Conservation (phyloP, 2,888 invertebrate genomes). For the Coelopa pilipes region DNA sequence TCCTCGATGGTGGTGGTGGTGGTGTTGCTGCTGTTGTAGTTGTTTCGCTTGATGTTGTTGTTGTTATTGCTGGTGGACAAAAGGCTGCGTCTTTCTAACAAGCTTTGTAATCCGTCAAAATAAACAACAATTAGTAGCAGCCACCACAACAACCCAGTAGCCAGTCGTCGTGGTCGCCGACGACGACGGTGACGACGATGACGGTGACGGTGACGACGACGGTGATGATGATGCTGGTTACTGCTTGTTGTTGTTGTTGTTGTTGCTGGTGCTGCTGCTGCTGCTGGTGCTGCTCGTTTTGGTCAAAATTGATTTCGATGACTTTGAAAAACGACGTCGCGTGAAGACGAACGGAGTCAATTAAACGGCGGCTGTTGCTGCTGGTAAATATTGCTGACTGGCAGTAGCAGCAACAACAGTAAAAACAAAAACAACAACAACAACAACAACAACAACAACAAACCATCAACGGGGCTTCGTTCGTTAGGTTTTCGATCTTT, state of each 20-base stretch:
- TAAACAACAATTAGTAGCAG: constrained; percentile 9
- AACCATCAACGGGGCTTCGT: background rate
- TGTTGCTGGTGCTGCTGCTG: too few species aligned
- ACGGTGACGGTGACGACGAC: too few species aligned
- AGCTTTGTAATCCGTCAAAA: background rate
- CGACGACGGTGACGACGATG: too few species aligned
- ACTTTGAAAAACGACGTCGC: constrained; percentile 6
- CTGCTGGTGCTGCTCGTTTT: background rate
- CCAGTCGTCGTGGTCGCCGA: too few species aligned
- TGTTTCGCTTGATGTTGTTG: background rate
- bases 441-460: background rate
- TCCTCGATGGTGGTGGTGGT: background rate
- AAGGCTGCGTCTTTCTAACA: background rate
- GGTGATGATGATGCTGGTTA: too few species aligned
- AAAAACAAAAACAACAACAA: background rate
- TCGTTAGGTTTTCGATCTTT: background rate
- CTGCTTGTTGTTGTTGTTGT: too few species aligned
- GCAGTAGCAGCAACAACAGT: background rate
- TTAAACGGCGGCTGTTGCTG: background rate
- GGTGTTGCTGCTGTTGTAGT: background rate
- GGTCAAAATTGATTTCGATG: constrained; percentile 14
- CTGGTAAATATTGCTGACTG: constrained; percentile 8
- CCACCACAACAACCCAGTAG: too few species aligned
- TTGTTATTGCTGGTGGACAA: background rate
- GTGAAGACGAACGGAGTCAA: background rate